phyloP scores from a whole-genome alignment of 2,113 vertebrate genomes.

The Halcyon senegalensis region DNA sequence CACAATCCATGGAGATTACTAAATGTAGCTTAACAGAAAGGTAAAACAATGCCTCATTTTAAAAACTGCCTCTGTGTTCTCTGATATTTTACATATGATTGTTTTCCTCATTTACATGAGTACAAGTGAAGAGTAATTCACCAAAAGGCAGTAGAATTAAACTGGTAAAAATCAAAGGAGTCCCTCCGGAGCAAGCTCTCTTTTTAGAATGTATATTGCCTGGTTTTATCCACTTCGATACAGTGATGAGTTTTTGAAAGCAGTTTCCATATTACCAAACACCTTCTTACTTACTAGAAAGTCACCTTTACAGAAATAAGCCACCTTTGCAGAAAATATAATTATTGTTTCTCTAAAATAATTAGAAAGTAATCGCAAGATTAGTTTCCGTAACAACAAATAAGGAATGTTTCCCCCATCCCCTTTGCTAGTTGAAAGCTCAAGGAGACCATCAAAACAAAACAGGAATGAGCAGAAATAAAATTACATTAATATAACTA shows the following conservation, averaged over 20 bases:
- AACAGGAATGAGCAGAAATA: not conserved
- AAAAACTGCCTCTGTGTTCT: constrained; percentile 28
- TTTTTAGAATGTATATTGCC: not conserved
- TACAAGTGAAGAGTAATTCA: not conserved
- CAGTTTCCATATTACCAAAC: not conserved
- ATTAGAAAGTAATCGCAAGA: not conserved
- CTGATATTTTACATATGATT: constrained; percentile 15
- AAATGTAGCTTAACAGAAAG: constrained; percentile 47
- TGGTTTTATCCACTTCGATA: not conserved
- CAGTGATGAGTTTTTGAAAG: not conserved
- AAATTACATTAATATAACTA: not conserved
- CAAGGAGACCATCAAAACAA: not conserved
- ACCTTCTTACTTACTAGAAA: not conserved
- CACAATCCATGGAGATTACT: constrained; percentile 36
- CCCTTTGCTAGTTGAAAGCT: not conserved
- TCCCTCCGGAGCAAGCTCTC: not conserved
- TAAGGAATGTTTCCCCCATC: not conserved
- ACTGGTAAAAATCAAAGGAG: not conserved
- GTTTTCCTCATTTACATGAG: constrained; percentile 14
- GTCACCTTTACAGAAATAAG: not conserved
- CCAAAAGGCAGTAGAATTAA: not conserved
- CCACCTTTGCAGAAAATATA: not conserved
- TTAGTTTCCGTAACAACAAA: not conserved
- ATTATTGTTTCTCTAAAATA: not conserved
- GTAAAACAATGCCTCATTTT: constrained; percentile 40